Conservation (phyloP, 2,888 invertebrate genomes). For the Cryptocephalus primarius region DNA sequence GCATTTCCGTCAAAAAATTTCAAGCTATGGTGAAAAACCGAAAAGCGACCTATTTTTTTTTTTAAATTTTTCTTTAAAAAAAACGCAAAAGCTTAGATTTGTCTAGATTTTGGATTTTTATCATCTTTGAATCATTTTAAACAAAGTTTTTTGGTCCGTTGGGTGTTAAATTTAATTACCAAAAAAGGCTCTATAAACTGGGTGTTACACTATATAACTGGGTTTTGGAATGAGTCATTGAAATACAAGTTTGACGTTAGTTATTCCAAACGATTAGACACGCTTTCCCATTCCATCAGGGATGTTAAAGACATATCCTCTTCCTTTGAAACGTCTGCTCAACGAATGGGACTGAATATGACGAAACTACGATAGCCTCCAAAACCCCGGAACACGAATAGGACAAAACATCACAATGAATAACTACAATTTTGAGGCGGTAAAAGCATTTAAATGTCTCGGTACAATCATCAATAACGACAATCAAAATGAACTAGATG, state of each 20-base stretch:
- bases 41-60: too few relatives aligned
- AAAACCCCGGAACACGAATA: neutral
- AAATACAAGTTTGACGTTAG: neutral
- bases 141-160: too few relatives aligned
- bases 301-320: neutral
- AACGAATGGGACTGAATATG: neutral
- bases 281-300: neutral
- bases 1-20: too few relatives aligned
- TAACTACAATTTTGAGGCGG: neutral
- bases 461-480: neutral
- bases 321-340: neutral
- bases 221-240: neutral
- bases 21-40: too few relatives aligned
- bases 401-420: neutral
- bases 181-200: too few relatives aligned
- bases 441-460: neutral
- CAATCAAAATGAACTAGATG: neutral
- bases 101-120: too few relatives aligned
- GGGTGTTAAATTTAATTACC: too few relatives aligned
- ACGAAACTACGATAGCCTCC: neutral
- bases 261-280: neutral
- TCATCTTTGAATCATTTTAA: too few relatives aligned
- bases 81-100: too few relatives aligned
- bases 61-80: too few relatives aligned
- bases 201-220: neutral